phyloP scores from a whole-genome alignment of 2,888 invertebrate species.

The Brachynemurus nebulosus region DNA sequence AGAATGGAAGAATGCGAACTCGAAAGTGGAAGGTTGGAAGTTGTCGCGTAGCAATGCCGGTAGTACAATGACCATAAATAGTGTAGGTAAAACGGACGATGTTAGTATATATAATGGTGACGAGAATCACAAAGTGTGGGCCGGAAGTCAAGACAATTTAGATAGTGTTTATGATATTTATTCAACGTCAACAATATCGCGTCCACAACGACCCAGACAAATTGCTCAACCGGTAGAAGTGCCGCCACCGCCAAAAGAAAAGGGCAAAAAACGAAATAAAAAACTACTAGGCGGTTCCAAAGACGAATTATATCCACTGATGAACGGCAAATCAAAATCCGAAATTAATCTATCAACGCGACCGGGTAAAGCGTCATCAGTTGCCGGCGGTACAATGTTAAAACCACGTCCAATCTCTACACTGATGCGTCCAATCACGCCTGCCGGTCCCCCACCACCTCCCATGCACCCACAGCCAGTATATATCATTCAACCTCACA shows the following conservation, averaged over 20 bases:
- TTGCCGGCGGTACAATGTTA: slow-evolving; percentile 30
- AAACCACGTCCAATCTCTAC: slow-evolving; percentile 31
- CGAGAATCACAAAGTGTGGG: slow-evolving; percentile 91
- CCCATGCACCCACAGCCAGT: slow-evolving; percentile 35
- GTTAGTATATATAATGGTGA: slow-evolving; percentile 78
- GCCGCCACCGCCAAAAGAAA: slow-evolving; percentile 65
- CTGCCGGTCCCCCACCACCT: slow-evolving; percentile 38
- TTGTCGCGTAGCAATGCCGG: slow-evolving; percentile 37
- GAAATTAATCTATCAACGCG: slow-evolving; percentile 26
- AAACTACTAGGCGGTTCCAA: slow-evolving; percentile 42
- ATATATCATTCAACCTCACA: slow-evolving; percentile 15
- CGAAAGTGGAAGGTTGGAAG: slow-evolving; percentile 41
- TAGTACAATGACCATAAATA: slow-evolving; percentile 45
- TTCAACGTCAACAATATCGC: slow-evolving; percentile 39
- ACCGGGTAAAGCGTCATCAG: slow-evolving; percentile 23
- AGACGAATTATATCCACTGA: slow-evolving; percentile 43
- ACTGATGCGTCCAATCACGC: slow-evolving; percentile 30
- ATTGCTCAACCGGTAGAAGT: slow-evolving; percentile 66
- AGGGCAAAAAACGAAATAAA: slow-evolving; percentile 46
- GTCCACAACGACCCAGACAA: slow-evolving; percentile 66
- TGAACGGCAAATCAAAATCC: slow-evolving; percentile 35
- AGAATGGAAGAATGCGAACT: slow-evolving; percentile 9
- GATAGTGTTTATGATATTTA: slow-evolving; percentile 59
- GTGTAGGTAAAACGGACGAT: slow-evolving; percentile 52
- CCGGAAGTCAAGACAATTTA: slow-evolving; percentile 61